A percentile compares a stretch with the other conserved stretches of the same genome.
These are phyloP conservation scores for Drosophila bunnanda DNA, from an alignment of 2,888 invertebrate genomes.

Conservation along the genomic window DNA sequence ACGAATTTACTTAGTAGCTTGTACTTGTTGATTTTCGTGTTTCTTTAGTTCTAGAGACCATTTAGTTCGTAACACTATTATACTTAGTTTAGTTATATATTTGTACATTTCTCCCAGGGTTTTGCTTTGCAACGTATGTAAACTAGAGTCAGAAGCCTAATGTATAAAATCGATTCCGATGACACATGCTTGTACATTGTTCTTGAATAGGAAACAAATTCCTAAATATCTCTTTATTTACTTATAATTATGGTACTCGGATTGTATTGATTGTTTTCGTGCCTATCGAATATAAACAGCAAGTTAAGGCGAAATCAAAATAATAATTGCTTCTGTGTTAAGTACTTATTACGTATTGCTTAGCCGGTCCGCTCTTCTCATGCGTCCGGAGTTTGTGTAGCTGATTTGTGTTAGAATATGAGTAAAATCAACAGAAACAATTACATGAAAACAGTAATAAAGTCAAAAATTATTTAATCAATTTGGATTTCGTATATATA, in stretches of 20 bases:
- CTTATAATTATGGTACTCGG: slow-evolving; percentile 33
- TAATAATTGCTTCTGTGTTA: slow-evolving; percentile 42
- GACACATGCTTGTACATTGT: slow-evolving; percentile 44
- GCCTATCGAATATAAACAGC: slow-evolving; percentile 28
- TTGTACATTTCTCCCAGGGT: slow-evolving; percentile 58
- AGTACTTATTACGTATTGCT: slow-evolving; percentile 57
- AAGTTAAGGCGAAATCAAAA: slow-evolving; percentile 11
- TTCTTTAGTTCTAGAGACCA: slow-evolving; percentile 64
- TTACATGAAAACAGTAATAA: slow-evolving; percentile 47
- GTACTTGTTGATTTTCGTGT: slow-evolving; percentile 61
- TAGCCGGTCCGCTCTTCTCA: slow-evolving; percentile 49
- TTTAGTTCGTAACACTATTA: slow-evolving; percentile 53
- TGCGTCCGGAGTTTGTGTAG: slow-evolving; percentile 63
- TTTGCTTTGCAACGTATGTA: slow-evolving; percentile 40
- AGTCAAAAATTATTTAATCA: slow-evolving; percentile 47
- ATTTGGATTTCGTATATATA: not conserved
- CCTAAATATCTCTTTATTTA: slow-evolving; percentile 30
- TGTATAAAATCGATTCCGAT: slow-evolving; percentile 41
- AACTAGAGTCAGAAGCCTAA: slow-evolving; percentile 32
- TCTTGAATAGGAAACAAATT: slow-evolving; percentile 30
- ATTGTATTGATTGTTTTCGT: slow-evolving; percentile 43
- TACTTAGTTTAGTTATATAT: slow-evolving; percentile 49
- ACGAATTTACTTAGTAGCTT: slow-evolving; percentile 66
- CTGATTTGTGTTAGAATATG: slow-evolving; percentile 70
- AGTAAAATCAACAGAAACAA: slow-evolving; percentile 46